Percentiles rank a stretch among this genome's conserved stretches.
Conservation (phyloP, 2,113 vertebrate species). For the Ursus arctos region DNA sequence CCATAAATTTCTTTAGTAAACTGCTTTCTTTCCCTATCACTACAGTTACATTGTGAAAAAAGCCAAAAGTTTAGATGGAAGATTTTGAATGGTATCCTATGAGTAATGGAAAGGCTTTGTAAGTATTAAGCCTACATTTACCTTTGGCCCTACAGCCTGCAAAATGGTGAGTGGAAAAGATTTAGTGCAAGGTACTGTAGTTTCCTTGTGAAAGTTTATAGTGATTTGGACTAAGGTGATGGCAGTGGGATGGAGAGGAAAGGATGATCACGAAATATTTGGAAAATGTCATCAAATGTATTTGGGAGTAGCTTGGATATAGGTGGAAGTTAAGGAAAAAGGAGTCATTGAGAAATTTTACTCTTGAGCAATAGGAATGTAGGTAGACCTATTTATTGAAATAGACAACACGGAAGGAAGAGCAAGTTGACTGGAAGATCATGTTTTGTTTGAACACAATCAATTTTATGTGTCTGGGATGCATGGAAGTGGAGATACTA, state of each 20-base stretch:
- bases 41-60: neutral
- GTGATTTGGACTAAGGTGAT: neutral
- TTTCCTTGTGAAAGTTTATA: neutral
- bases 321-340: neutral
- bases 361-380: neutral
- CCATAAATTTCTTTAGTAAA: neutral
- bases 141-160: neutral
- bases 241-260: neutral
- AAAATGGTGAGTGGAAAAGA: neutral
- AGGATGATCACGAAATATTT: neutral
- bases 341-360: neutral
- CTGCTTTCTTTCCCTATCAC: neutral
- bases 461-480: neutral
- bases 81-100: neutral
- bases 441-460: neutral
- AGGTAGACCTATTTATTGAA: neutral
- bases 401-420: neutral
- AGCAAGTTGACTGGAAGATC: neutral
- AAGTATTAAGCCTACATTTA: neutral
- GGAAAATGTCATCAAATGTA: neutral
- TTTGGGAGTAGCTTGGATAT: neutral
- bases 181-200: neutral
- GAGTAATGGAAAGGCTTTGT: neutral
- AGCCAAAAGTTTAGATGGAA: neutral
- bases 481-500: neutral